Percentiles rank a stretch among this genome's conserved stretches.
Evolutionary conservation across 1,140 invertebrate genomes (phyloP).

Genomic region (Magallana gigas): DNA sequence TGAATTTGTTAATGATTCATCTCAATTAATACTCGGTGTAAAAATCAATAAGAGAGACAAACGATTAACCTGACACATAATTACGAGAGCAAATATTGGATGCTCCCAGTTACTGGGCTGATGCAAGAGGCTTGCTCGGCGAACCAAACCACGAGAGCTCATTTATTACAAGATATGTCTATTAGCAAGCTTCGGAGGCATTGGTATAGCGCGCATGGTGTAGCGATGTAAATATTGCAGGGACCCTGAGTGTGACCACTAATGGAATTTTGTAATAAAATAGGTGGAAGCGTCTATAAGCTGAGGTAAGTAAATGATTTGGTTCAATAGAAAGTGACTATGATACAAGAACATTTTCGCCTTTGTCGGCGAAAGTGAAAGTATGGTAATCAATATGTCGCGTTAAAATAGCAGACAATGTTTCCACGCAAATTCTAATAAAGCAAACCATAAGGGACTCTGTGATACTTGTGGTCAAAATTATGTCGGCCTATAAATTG

Average conservation of each 20-base stretch:
- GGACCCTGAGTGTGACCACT: neutral
- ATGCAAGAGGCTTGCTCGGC: neutral
- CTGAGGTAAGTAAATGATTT: neutral
- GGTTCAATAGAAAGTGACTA: neutral
- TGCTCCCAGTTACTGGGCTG: neutral
- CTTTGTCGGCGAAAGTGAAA: conserved; percentile 24
- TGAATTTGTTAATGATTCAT: conserved; percentile 37
- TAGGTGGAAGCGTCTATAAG: neutral
- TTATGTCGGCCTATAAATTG: no score
- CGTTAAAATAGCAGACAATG: neutral
- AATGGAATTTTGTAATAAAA: neutral
- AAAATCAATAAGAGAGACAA: conserved; percentile 32
- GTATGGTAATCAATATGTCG: conserved; percentile 2
- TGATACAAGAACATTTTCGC: neutral
- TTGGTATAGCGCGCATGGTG: neutral
- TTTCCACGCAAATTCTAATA: neutral
- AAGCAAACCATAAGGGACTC: no score
- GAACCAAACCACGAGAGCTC: conserved; percentile 16
- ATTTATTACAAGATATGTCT: neutral
- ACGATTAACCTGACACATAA: conserved; percentile 34
- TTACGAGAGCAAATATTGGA: conserved; percentile 36
- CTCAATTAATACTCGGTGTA: conserved; percentile 34
- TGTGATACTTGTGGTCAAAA: no score
- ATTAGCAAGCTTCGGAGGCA: conserved; percentile 14
- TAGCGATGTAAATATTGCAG: neutral